Evolutionary conservation across 2,113 vertebrate species (phyloP).

Genomic region (Protomyctophum bolini): DNA sequence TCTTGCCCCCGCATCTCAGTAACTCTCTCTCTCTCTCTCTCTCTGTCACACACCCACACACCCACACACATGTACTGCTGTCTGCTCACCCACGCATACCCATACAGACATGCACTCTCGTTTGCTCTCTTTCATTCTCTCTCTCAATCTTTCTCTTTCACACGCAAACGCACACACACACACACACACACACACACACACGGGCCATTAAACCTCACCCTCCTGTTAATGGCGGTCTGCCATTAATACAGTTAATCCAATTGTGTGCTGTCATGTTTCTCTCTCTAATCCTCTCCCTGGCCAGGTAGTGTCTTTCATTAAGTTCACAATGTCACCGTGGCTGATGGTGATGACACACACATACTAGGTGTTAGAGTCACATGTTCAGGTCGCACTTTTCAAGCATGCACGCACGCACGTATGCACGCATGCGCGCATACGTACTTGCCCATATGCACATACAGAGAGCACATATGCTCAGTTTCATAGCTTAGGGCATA

Average conservation of each 20-base stretch:
- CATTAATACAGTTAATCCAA: conserved; percentile 54
- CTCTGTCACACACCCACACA: too few species aligned
- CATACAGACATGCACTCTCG: background rate
- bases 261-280: conserved; percentile 21
- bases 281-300: conserved; percentile 44
- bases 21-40: background rate
- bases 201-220: conserved; percentile 1
- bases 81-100: too few species aligned
- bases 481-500: conserved; percentile 53
- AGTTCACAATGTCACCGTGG: conserved; percentile 52
- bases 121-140: background rate
- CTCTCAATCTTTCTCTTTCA: background rate
- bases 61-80: too few species aligned
- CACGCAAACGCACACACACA: too few species aligned
- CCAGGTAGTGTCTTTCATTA: conserved; percentile 53
- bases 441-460: conserved; percentile 16
- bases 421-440: background rate
- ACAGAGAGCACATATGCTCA: conserved; percentile 20
- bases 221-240: conserved; percentile 44
- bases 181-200: background rate
- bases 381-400: background rate
- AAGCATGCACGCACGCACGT: background rate
- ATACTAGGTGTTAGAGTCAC: background rate
- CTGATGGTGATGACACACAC: too few species aligned
- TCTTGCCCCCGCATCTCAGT: too few species aligned